Conservation (phyloP, 2,113 vertebrate genomes). For the Pandion haliaetus region DNA sequence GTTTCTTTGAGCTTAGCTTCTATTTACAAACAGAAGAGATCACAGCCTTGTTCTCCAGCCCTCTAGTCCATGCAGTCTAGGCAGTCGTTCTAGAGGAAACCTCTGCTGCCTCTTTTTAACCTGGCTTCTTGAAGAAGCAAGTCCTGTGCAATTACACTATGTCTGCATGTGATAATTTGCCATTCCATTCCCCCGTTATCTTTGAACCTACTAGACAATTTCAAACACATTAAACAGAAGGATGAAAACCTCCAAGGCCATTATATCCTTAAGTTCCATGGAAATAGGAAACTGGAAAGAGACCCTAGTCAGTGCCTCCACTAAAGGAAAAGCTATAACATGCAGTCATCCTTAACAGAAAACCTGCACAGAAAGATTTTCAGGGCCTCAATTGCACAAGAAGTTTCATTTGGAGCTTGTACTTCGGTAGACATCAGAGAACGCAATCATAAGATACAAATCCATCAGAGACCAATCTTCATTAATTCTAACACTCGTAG, state of each 20-base stretch:
- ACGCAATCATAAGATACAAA: background rate
- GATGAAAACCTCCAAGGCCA: background rate
- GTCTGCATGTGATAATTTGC: background rate
- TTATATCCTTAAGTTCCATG: background rate
- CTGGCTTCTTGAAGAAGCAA: background rate
- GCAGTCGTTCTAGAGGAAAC: background rate
- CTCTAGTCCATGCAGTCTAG: background rate
- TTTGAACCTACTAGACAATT: background rate
- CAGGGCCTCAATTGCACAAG: background rate
- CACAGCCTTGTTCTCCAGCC: background rate
- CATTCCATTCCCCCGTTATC: background rate
- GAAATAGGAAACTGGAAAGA: background rate
- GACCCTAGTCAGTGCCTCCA: background rate
- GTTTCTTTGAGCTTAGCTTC: background rate
- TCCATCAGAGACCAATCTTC: conserved; percentile 13
- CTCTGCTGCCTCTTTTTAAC: background rate
- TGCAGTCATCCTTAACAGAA: background rate
- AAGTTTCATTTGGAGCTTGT: background rate
- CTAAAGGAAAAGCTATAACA: background rate
- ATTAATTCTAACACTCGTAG: background rate
- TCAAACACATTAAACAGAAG: background rate
- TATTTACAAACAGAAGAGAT: background rate
- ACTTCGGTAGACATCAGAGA: background rate
- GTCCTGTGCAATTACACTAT: background rate
- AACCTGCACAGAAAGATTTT: background rate